Evolutionary conservation across 2,113 vertebrate genomes (phyloP).

Genomic region (Sarotherodon lohbergeri): DNA sequence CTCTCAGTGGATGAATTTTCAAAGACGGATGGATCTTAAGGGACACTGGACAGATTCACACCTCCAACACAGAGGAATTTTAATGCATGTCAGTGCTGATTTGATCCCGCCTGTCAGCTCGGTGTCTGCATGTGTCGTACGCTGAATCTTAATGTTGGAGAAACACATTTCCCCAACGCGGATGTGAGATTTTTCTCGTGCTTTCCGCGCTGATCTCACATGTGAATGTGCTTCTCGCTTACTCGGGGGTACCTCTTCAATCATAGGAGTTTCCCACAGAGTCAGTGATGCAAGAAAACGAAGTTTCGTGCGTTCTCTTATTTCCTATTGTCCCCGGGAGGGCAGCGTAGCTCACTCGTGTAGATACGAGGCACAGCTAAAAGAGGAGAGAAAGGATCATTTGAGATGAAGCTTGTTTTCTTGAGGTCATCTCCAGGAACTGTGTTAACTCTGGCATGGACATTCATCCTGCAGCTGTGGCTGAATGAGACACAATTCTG

Average conservation of each 20-base stretch:
- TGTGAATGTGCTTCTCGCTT: neutral
- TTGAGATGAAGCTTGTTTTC: neutral
- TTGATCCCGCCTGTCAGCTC: neutral
- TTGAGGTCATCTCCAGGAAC: neutral
- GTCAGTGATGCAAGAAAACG: neutral
- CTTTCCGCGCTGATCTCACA: neutral
- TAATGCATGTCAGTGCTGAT: neutral
- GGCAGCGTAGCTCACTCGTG: neutral
- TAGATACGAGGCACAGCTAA: neutral
- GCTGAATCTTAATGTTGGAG: neutral
- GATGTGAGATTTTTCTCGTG: neutral
- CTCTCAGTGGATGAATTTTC: neutral
- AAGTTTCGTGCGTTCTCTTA: neutral
- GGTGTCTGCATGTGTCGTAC: neutral
- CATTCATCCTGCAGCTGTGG: conserved; percentile 1
- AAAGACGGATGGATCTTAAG: neutral
- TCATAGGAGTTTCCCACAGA: neutral
- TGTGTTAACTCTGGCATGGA: neutral
- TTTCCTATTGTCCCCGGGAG: neutral
- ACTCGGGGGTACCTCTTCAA: neutral
- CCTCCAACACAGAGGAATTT: neutral
- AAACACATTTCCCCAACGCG: neutral
- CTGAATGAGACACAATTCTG: neutral
- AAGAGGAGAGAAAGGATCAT: neutral
- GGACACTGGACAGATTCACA: neutral